These are phyloP conservation scores for Gordius sp. DNA, from an alignment of 2,888 invertebrate genomes.

Conservation along the genomic window DNA sequence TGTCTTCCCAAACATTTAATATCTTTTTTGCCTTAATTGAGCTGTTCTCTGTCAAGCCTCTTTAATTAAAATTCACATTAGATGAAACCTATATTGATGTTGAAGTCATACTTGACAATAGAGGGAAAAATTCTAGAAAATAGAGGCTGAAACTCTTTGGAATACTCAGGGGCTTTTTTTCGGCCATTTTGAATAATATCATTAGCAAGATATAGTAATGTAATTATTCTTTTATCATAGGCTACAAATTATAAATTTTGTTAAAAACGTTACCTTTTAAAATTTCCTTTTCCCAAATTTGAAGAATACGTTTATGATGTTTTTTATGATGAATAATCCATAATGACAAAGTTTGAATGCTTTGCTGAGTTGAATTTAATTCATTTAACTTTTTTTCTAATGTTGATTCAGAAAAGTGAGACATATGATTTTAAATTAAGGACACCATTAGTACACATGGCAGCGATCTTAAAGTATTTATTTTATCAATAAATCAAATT, in stretches of 20 bases:
- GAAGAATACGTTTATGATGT: not conserved
- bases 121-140: not conserved
- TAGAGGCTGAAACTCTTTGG: not conserved
- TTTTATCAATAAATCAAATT: too few relatives aligned
- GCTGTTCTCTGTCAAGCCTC: slow-evolving; percentile 30
- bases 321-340: slow-evolving; percentile 13
- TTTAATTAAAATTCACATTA: not conserved
- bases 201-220: slow-evolving; percentile 10
- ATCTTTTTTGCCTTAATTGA: slow-evolving; percentile 29
- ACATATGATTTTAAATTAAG: not conserved
- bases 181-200: slow-evolving; percentile 10
- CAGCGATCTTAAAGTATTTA: too few relatives aligned
- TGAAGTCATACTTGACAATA: not conserved
- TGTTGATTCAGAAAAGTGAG: not conserved
- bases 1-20: slow-evolving; percentile 31
- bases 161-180: slow-evolving; percentile 2
- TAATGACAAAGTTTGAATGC: slow-evolving; percentile 8
- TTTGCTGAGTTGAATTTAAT: slow-evolving; percentile 8
- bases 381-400: slow-evolving; percentile 13
- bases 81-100: not conserved
- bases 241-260: not conserved
- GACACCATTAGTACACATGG: not conserved
- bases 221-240: not conserved
- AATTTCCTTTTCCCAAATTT: slow-evolving; percentile 11
- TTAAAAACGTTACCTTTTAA: not conserved